Percentiles rank a stretch among this genome's conserved stretches.
phyloP scores from a whole-genome alignment of 2,797 vertebrate genomes.

The Merluccius polli region DNA sequence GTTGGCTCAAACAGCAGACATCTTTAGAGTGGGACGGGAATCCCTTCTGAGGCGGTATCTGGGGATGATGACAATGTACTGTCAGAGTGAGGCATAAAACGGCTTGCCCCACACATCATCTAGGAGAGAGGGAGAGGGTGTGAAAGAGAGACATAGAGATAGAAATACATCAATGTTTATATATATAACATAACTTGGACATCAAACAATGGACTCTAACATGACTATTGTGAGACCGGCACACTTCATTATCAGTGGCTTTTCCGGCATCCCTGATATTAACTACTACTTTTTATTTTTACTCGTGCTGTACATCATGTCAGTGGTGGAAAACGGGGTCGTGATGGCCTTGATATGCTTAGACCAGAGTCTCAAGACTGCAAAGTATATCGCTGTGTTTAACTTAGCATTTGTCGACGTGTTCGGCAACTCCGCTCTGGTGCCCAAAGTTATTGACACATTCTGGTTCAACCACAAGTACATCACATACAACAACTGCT shows the following conservation, averaged over 20 bases:
- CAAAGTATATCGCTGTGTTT: conserved; percentile 57
- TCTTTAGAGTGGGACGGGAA: too few relatives aligned
- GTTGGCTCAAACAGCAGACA: too few relatives aligned
- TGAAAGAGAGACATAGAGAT: too few relatives aligned
- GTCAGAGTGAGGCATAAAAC: too few relatives aligned
- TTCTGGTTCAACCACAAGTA: conserved; percentile 36
- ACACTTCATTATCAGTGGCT: conserved; percentile 52
- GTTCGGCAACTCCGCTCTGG: conserved; percentile 37
- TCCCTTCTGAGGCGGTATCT: too few relatives aligned
- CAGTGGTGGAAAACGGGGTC: conserved; percentile 51
- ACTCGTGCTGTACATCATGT: conserved; percentile 50
- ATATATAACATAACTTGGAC: too few relatives aligned
- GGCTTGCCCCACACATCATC: too few relatives aligned
- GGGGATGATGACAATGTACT: too few relatives aligned
- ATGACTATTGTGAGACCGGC: conserved; percentile 50
- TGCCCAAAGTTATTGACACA: conserved; percentile 54
- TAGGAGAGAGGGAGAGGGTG: too few relatives aligned
- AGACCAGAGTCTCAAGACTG: conserved; percentile 48
- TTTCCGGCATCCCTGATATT: conserved; percentile 42
- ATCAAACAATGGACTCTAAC: conserved; percentile 41
- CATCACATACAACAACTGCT: conserved; percentile 39
- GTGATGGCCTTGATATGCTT: conserved; percentile 54
- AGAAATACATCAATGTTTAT: background rate
- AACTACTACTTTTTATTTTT: conserved; percentile 54
- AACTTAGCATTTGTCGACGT: conserved; percentile 54